Conservation (phyloP, 2,888 invertebrate species). For the Eulithis testata region DNA sequence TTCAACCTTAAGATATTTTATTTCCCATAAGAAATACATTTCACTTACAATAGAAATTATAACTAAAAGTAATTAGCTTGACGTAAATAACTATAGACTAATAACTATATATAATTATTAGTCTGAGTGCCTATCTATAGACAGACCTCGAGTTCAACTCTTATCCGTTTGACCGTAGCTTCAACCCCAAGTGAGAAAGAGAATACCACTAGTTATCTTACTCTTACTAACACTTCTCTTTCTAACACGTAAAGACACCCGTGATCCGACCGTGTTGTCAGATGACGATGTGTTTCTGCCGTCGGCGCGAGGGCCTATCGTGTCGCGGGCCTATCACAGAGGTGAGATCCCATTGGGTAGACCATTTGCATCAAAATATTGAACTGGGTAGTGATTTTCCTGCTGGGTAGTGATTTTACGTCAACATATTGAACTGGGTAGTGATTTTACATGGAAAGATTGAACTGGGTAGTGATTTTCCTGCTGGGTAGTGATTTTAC, state of each 20-base stretch:
- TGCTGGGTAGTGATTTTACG: slow-evolving; percentile 2
- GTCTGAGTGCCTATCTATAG: too few species aligned
- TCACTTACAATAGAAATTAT: too few species aligned
- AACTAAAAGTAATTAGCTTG: too few species aligned
- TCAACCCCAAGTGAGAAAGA: not conserved
- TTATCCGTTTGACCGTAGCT: too few species aligned
- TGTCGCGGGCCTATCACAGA: slow-evolving; percentile 47
- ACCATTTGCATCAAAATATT: not conserved
- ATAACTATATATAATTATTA: too few species aligned
- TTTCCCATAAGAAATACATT: too few species aligned
- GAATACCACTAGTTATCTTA: slow-evolving; percentile 18
- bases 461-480: not conserved
- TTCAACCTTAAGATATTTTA: too few species aligned
- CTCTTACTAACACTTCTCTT: slow-evolving; percentile 26
- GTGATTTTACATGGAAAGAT: not conserved
- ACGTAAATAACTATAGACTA: too few species aligned
- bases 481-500: not conserved
- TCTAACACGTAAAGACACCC: slow-evolving; percentile 40
- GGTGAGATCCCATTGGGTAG: slow-evolving; percentile 42
- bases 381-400: not conserved
- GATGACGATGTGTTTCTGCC: slow-evolving; percentile 68
- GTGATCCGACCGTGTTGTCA: slow-evolving; percentile 67
- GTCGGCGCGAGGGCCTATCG: slow-evolving; percentile 39
- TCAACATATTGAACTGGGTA: slow-evolving; percentile 1
- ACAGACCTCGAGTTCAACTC: too few species aligned